A percentile compares a stretch with the other conserved stretches of the same genome.
phyloP scores from a whole-genome alignment of 2,888 invertebrate species.

The Meteorus colon region DNA sequence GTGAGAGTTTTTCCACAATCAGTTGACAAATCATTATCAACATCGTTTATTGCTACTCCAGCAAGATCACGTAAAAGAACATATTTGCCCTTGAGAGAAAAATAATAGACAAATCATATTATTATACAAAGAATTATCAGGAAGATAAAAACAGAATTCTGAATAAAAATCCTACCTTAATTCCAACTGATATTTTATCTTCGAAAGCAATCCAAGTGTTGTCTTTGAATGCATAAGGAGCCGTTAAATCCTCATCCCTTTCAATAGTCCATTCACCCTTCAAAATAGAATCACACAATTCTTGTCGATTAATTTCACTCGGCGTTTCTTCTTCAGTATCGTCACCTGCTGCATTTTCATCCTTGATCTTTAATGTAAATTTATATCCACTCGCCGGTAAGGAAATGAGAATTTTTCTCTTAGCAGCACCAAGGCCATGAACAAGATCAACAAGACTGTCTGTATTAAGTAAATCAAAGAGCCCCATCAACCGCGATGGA shows the following conservation, averaged over 20 bases:
- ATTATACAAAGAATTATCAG: neutral
- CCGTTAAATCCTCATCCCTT: constrained; percentile 85
- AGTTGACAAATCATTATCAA: constrained; percentile 76
- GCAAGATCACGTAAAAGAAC: constrained; percentile 82
- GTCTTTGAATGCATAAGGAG: constrained; percentile 84
- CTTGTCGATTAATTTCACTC: constrained; percentile 76
- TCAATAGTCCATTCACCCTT: constrained; percentile 83
- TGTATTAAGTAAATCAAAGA: constrained; percentile 86
- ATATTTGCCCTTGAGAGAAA: constrained; percentile 78
- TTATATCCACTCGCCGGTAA: constrained; percentile 81
- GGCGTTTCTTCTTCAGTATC: constrained; percentile 78
- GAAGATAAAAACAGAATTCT: constrained; percentile 27
- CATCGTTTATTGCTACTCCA: constrained; percentile 78
- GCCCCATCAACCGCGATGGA: constrained; percentile 83
- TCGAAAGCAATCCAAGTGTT: constrained; percentile 85
- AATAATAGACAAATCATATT: constrained; percentile 19
- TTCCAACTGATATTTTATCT: constrained; percentile 82
- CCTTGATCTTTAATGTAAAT: constrained; percentile 80
- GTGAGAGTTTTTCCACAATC: constrained; percentile 64
- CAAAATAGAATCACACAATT: constrained; percentile 73
- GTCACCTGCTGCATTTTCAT: constrained; percentile 82
- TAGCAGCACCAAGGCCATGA: constrained; percentile 81
- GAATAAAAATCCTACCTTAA: constrained; percentile 75
- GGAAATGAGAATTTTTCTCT: constrained; percentile 82
- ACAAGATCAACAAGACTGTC: constrained; percentile 85